Percentiles rank a stretch among this genome's conserved stretches.
Conservation (phyloP, 2,888 invertebrate species). For the Nomada fabriciana region DNA sequence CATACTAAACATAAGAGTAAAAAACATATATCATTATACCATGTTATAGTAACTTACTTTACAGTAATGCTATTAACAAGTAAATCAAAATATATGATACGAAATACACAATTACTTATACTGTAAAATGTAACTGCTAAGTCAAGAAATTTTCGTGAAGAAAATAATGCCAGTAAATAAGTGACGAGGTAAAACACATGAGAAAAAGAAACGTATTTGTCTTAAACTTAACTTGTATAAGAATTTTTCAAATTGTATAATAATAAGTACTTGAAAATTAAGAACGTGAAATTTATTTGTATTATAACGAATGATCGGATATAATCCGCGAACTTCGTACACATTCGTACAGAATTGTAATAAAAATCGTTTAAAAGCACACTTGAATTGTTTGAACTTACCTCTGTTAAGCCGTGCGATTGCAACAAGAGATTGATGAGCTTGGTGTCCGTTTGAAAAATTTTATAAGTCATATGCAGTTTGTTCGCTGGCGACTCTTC, state of each 20-base stretch:
- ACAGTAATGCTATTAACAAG: slow-evolving; percentile 38
- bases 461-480: slow-evolving; percentile 92
- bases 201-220: slow-evolving; percentile 4
- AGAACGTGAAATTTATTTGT: slow-evolving; percentile 18
- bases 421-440: slow-evolving; percentile 90
- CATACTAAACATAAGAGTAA: slow-evolving; percentile 21
- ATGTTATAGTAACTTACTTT: slow-evolving; percentile 30
- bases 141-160: slow-evolving; percentile 1
- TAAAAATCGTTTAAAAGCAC: not conserved
- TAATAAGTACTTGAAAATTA: slow-evolving; percentile 28
- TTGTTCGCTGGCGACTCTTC: slow-evolving; percentile 82
- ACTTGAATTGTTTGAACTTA: slow-evolving; percentile 75
- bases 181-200: not conserved
- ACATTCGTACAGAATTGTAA: slow-evolving; percentile 29
- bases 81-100: slow-evolving; percentile 35
- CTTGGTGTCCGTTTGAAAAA: slow-evolving; percentile 93
- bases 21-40: slow-evolving; percentile 16
- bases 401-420: slow-evolving; percentile 91
- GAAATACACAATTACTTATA: slow-evolving; percentile 11
- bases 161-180: slow-evolving; percentile 29
- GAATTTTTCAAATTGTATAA: slow-evolving; percentile 10
- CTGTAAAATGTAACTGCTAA: slow-evolving; percentile 5
- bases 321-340: slow-evolving; percentile 21
- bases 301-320: slow-evolving; percentile 1
- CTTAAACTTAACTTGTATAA: slow-evolving; percentile 18